Base-by-base conservation (phyloP, 2,888 invertebrate species). In the Zeuzera pyrina region DNA sequence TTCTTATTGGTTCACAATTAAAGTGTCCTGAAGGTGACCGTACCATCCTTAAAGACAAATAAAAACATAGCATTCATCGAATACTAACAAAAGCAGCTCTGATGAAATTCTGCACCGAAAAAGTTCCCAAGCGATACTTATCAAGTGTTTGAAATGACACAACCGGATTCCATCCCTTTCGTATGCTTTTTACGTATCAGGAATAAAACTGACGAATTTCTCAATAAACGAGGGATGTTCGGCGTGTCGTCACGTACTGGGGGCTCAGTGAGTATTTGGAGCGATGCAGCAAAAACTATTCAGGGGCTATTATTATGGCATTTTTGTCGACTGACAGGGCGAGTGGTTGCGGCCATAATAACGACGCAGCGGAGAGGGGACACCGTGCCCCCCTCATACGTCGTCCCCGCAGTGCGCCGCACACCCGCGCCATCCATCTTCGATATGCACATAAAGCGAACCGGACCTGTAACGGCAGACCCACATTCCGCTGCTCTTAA, bases 121-220 rank as follows among this genome's bases (percentile, higher is more conserved):
- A 79, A 78, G 54, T 49, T 45, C 43, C 58, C 63, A 50, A 58
- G 57, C 70, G 79, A 79, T 79, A 79, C 77, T 81, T 83, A 81
- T 81, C 78, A 83, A 83, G 83, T 83, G 83, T 83, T 83, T 81
- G 81, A 83, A 83, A 83, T 83, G 83, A 74, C 83, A 76, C 83
- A 79, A 78, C 77, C 62, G 78, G 81, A 81, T 81, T 79, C 81
- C 70, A 57, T 55, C 50, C 59, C 56, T 63, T 57, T 57, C 47
- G 64, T 69, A 64, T 62, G 57, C 53, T 70, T 79, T 78, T 76
- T 73, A 62, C 50, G 54, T 54, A 47, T 48, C 49, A 55, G 54
- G 60, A 66, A 77, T 78, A 74, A 77, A 78, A 79, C 83, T 83
- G 81, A 81, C 83, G 79, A 79, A 81, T 83, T 83, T 83, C 81